These are phyloP conservation scores for Arctopsyche grandis DNA, from an alignment of 1,140 invertebrate species.

Conservation along the genomic window DNA sequence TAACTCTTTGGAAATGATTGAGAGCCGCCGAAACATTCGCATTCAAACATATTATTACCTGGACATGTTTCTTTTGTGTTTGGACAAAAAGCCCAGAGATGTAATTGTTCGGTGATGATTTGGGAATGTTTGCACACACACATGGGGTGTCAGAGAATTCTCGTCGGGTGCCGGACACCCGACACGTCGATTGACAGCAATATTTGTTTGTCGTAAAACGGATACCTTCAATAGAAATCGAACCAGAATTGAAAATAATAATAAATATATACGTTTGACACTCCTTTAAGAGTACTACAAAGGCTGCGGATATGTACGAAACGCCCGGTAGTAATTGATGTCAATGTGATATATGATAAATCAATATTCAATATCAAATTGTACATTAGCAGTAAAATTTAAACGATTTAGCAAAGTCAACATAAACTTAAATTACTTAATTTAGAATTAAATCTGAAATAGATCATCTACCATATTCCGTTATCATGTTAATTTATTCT, in stretches of 20 bases:
- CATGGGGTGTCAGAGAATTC: neutral
- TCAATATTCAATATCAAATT: neutral
- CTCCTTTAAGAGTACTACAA: neutral
- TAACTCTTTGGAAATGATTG: neutral
- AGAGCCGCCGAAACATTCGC: neutral
- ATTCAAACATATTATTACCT: constrained; percentile 3
- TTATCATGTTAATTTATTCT: no score
- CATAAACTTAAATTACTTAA: no score
- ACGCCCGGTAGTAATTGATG: neutral
- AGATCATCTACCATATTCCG: no score
- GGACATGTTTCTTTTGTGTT: constrained; percentile 4
- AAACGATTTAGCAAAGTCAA: no score
- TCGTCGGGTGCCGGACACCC: neutral
- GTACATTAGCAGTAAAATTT: neutral
- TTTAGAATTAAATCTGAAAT: no score
- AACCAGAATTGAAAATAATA: neutral
- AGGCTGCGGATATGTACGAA: neutral
- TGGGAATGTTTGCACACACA: constrained; percentile 29
- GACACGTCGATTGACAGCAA: neutral
- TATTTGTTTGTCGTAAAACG: constrained; percentile 24
- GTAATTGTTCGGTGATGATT: constrained; percentile 16
- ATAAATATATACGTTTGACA: neutral
- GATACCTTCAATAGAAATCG: neutral
- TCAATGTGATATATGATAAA: neutral
- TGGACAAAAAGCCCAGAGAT: neutral